Evolutionary conservation across 1,140 invertebrate species (phyloP).

Genomic region (Cotesia chilonis): DNA sequence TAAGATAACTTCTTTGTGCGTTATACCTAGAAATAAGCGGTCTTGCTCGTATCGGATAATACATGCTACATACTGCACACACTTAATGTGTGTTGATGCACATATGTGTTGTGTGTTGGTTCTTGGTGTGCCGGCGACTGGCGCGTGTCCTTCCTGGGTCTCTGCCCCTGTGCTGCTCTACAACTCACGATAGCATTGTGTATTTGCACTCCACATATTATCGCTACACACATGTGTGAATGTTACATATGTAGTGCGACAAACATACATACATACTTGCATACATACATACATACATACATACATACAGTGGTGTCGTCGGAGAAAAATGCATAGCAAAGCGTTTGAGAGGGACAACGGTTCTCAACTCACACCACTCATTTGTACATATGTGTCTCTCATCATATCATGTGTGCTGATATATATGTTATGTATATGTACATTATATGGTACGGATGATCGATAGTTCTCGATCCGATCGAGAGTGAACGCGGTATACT

Average conservation of each 20-base stretch:
- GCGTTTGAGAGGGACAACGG: slow-evolving; percentile 44
- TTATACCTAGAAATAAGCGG: slow-evolving; percentile 28
- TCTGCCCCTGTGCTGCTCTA: slow-evolving; percentile 56
- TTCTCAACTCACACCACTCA: slow-evolving; percentile 54
- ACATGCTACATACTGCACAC: too few relatives aligned
- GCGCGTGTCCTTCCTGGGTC: slow-evolving; percentile 65
- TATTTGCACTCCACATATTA: slow-evolving; percentile 61
- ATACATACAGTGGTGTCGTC: slow-evolving; percentile 38
- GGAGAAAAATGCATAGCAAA: slow-evolving; percentile 61
- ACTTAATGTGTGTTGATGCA: neutral
- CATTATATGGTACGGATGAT: neutral
- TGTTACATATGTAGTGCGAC: neutral
- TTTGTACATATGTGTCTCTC: too few relatives aligned
- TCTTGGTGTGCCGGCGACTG: slow-evolving; percentile 41
- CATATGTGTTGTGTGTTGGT: slow-evolving; percentile 14
- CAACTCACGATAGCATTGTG: slow-evolving; percentile 41
- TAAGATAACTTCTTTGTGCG: slow-evolving; percentile 20
- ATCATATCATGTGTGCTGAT: too few relatives aligned
- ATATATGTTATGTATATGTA: too few relatives aligned
- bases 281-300: slow-evolving; percentile 39
- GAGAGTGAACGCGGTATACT: neutral
- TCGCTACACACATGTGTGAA: slow-evolving; percentile 34
- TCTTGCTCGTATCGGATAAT: neutral
- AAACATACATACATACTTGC: slow-evolving; percentile 9
- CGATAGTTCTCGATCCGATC: neutral